Evolutionary conservation across 2,113 vertebrate species (phyloP).

Genomic region (Ageneiosus marmoratus): DNA sequence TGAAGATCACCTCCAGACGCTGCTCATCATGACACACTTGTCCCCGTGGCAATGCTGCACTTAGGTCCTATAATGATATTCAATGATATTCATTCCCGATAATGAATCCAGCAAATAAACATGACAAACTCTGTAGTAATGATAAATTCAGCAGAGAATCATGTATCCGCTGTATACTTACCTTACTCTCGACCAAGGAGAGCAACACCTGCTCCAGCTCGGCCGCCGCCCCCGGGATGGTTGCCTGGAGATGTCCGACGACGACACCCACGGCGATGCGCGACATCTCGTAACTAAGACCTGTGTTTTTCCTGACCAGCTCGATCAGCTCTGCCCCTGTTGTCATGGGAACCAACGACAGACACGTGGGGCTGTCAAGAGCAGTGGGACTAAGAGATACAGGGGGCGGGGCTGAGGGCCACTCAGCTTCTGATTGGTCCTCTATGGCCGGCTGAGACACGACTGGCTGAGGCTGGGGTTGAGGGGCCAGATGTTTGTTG

Average conservation of each 20-base stretch:
- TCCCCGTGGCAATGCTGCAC: slow-evolving; percentile 83
- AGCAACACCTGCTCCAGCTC: slow-evolving; percentile 91
- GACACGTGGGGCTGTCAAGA: slow-evolving; percentile 50
- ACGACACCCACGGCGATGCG: slow-evolving; percentile 90
- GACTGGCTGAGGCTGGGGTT: slow-evolving; percentile 48
- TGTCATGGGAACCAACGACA: slow-evolving; percentile 74
- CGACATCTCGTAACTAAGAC: slow-evolving; percentile 92
- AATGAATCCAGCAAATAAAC: too few relatives aligned
- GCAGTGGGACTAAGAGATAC: slow-evolving; percentile 62
- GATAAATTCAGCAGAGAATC: background rate
- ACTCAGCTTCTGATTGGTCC: slow-evolving; percentile 58
- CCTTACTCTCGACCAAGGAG: slow-evolving; percentile 93
- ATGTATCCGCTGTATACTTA: slow-evolving; percentile 56
- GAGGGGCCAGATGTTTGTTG: slow-evolving; percentile 57
- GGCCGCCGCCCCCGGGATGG: slow-evolving; percentile 75
- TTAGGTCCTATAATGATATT: slow-evolving; percentile 74
- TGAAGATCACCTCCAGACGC: slow-evolving; percentile 93
- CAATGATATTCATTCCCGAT: background rate
- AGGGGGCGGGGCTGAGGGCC: slow-evolving; percentile 61
- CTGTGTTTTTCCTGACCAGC: slow-evolving; percentile 92
- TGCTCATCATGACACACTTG: slow-evolving; percentile 95
- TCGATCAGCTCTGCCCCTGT: slow-evolving; percentile 93
- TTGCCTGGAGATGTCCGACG: slow-evolving; percentile 90
- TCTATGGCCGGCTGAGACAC: slow-evolving; percentile 44
- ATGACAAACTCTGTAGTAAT: background rate